These are phyloP conservation scores for Eledone cirrhosa DNA, from an alignment of 2,888 invertebrate genomes.

Conservation along the genomic window DNA sequence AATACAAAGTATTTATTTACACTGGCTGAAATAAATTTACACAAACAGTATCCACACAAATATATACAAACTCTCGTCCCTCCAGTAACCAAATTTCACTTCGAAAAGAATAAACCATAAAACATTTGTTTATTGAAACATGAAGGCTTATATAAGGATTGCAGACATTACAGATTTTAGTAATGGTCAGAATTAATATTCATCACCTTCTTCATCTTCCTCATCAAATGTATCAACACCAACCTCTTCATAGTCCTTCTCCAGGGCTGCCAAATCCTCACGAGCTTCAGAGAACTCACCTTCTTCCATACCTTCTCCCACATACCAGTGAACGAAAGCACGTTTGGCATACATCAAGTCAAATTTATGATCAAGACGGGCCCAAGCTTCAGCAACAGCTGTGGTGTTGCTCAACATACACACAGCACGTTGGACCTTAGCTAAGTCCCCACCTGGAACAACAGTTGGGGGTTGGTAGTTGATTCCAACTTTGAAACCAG, in stretches of 20 bases:
- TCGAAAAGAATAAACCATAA: no score
- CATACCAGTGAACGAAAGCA: conserved; percentile 66
- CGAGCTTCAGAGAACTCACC: conserved; percentile 90
- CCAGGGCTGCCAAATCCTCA: conserved; percentile 77
- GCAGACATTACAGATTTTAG: no score
- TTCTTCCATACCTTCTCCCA: conserved; percentile 69
- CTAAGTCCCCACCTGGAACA: background rate
- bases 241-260: conserved; percentile 33
- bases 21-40: no score
- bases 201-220: background rate
- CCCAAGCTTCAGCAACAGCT: conserved; percentile 68
- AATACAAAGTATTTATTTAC: no score
- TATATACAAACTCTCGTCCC: no score
- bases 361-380: conserved; percentile 47
- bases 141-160: no score
- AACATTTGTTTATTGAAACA: no score
- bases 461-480: background rate
- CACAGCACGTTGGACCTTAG: conserved; percentile 68
- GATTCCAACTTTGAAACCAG: conserved; percentile 4
- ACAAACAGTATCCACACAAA: no score
- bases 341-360: conserved; percentile 50
- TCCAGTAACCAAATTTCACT: no score
- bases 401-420: conserved; percentile 70
- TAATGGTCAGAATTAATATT: no score
- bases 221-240: background rate